Conservation (phyloP, 1,140 invertebrate species). For the Pomacea maculata region DNA sequence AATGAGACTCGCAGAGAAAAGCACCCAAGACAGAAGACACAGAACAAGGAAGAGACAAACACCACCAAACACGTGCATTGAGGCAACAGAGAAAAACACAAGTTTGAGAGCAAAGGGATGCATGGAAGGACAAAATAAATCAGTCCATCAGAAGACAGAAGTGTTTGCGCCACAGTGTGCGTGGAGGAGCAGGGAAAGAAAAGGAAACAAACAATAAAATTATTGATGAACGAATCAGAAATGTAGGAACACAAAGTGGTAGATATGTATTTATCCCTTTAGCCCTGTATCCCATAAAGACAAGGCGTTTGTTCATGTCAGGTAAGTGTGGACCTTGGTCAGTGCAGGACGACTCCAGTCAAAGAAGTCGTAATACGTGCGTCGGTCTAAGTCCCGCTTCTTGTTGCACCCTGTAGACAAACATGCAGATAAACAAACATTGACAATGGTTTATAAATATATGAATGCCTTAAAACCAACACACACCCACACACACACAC, state of each 20-base stretch:
- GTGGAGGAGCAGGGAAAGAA: not conserved
- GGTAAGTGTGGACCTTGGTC: not conserved
- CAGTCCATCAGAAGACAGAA: not conserved
- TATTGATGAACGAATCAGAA: not conserved
- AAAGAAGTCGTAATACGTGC: slow-evolving; percentile 12
- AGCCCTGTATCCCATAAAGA: not conserved
- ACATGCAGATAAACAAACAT: not conserved
- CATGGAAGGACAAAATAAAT: not conserved
- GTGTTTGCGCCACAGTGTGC: not conserved
- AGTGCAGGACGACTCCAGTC: not conserved
- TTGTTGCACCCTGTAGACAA: slow-evolving; percentile 9
- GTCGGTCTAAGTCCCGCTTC: not conserved
- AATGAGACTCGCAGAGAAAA: too few species aligned
- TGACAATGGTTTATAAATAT: not conserved
- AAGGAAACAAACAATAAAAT: not conserved
- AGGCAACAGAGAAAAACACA: not conserved
- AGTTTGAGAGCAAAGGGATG: not conserved
- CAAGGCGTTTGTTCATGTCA: not conserved
- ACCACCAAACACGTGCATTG: not conserved
- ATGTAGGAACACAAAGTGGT: not conserved
- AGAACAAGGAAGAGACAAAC: too few species aligned
- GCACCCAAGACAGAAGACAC: too few species aligned
- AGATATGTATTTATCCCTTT: too few species aligned
- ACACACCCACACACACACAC: too few species aligned
- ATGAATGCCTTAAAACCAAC: too few species aligned